Evolutionary conservation across 35 echinoderm and acorn worm species (phyloP).

Genomic region (Diadema setosum): DNA sequence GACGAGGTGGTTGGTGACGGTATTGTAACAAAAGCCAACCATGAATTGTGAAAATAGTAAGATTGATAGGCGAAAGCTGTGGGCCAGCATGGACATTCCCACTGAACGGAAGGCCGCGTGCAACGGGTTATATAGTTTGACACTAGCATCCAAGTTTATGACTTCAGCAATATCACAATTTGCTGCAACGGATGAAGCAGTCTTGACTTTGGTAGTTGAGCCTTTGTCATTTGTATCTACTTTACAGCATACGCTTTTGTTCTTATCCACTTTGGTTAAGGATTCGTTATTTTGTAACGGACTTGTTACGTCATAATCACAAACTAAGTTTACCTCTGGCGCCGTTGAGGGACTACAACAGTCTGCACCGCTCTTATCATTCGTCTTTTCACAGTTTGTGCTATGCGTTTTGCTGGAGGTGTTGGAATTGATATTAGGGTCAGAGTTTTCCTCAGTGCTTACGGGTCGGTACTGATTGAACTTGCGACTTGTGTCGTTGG

Average conservation of each 20-base stretch:
- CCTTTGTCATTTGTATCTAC: no score
- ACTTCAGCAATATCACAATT: neutral
- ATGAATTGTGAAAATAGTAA: neutral
- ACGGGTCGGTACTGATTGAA: neutral
- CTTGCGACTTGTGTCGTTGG: neutral
- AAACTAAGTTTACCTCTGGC: no score
- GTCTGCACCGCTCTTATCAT: no score
- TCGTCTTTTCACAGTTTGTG: no score
- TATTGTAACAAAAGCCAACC: neutral
- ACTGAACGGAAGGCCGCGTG: neutral
- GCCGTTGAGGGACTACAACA: no score
- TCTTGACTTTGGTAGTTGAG: neutral
- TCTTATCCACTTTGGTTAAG: no score
- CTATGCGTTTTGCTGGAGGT: no score
- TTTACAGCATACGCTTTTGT: no score
- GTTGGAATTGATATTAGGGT: no score
- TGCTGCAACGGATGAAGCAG: neutral
- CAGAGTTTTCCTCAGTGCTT: neutral
- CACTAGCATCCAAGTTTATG: neutral
- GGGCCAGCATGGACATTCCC: neutral
- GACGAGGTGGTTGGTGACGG: neutral
- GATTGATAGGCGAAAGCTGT: neutral
- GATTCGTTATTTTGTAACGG: no score
- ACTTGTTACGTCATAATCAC: no score
- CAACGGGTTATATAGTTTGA: neutral